Base-by-base conservation (phyloP, 2,888 invertebrate genomes). In the Aphrophora alni region DNA sequence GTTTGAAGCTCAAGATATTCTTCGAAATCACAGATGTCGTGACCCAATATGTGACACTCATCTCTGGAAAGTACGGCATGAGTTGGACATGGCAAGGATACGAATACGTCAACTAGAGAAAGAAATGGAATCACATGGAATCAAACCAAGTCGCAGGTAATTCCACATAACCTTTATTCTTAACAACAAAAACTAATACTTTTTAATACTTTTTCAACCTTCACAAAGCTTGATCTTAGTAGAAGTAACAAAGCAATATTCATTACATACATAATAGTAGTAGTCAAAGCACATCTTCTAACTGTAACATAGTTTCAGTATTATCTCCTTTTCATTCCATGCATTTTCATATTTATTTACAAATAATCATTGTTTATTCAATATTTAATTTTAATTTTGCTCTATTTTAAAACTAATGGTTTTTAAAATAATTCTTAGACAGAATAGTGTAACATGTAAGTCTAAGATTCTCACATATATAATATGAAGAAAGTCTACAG, bases 1-100 rank as follows among this genome's bases (percentile, higher is more conserved):
- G 4, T 94, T 90, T 86, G 95, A 95, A 87, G 94, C 95, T 12
- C 94, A 94, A 86, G 95, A 95, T 86, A 92, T 94, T 82, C 88
- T 95, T 70, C 91, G 92, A 84, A 92, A 94, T 86, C 94, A 95
- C 87, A 91, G 93, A 81, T 94, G 95, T 88, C 92, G 92, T 81
- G 95, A 95, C 89, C 94, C 94, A 82, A 94, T 92, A 88, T 96
- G 92, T 90, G 96, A 92, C 89, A 94, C 92, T 86, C 95, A 93
- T 89, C 90, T 97, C 84, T 97, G 97, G 97, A 96, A 97, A 87
- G 77, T 96, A 73, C 94, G 95, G 86, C 95, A 97, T 87, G 97
- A 98, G 88, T 91, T 98, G 85, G 97, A 97, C 88, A 93, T 97
- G 89, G 95, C 97, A 0, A 91, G 94, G 85, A 90, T 96, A 86